Evolutionary conservation across 2,888 invertebrate species (phyloP).

Genomic region (Drosophila atripex): DNA sequence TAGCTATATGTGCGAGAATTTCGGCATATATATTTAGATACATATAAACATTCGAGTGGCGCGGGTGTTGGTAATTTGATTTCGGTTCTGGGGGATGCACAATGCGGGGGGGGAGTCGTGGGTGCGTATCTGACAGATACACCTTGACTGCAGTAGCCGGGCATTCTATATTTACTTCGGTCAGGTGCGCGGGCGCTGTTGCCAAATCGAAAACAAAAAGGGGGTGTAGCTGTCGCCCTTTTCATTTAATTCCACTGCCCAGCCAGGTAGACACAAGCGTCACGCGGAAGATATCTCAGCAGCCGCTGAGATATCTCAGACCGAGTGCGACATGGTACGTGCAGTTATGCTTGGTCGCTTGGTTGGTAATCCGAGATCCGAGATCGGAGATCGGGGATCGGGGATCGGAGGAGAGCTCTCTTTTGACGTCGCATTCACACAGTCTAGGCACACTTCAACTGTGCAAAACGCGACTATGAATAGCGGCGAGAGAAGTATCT

Average conservation of each 20-base stretch:
- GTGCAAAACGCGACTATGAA: conserved; percentile 62
- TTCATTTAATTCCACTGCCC: conserved; percentile 10
- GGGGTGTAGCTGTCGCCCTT: background rate
- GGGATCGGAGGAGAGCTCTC: conserved; percentile 41
- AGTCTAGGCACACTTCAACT: conserved; percentile 77
- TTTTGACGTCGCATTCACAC: conserved; percentile 66
- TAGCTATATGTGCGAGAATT: conserved; percentile 15
- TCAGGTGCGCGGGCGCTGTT: conserved; percentile 38
- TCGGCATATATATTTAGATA: conserved; percentile 30
- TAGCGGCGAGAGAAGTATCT: conserved; percentile 24
- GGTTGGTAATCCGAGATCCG: conserved; percentile 61
- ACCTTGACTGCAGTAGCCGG: conserved; percentile 28
- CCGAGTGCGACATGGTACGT: too few relatives aligned
- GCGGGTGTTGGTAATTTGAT: conserved; percentile 74
- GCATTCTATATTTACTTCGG: conserved; percentile 32
- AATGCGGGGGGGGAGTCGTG: conserved; percentile 46
- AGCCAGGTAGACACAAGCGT: conserved; percentile 47
- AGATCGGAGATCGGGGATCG: conserved; percentile 59
- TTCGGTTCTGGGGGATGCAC: conserved; percentile 56
- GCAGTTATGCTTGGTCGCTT: conserved; percentile 69
- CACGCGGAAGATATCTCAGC: conserved; percentile 61
- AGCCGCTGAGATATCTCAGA: conserved; percentile 29
- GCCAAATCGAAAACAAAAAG: conserved; percentile 27
- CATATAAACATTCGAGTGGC: conserved; percentile 65
- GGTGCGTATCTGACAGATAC: conserved; percentile 32